Conservation (phyloP, 2,888 invertebrate species). For the Ornithoptera alexandrae region DNA sequence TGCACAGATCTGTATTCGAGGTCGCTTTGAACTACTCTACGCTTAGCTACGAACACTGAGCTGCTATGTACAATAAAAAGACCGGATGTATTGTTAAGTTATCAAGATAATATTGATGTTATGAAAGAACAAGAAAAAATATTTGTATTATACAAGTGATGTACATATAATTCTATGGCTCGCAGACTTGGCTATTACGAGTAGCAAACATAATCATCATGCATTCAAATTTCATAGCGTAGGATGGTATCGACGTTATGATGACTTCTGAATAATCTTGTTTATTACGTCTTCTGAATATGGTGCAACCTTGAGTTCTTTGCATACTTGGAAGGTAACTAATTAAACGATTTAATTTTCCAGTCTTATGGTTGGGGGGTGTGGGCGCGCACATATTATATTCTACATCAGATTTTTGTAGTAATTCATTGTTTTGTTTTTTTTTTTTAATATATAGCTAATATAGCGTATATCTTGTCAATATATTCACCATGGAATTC, state of each 20-base stretch:
- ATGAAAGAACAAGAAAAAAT: too few species aligned
- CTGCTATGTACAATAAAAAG: too few species aligned
- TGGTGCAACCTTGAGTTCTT: constrained; percentile 67
- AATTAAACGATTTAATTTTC: constrained; percentile 73
- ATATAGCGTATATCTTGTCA: too few species aligned
- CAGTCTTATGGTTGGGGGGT: constrained; percentile 40
- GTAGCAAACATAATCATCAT: constrained; percentile 41
- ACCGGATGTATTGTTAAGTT: too few species aligned
- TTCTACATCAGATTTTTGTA: too few species aligned
- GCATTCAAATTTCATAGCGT: constrained; percentile 61
- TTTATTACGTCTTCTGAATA: constrained; percentile 72
- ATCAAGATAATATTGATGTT: too few species aligned
- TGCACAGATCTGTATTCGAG: too few species aligned
- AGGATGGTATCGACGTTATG: constrained; percentile 66
- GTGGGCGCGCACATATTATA: constrained; percentile 52
- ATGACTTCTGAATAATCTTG: constrained; percentile 70
- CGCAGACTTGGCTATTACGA: constrained; percentile 31
- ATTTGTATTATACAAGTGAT: too few species aligned
- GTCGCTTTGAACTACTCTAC: too few species aligned
- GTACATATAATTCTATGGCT: constrained; percentile 24
- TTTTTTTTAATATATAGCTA: too few species aligned
- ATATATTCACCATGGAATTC: constrained; percentile 23
- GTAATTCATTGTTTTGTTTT: too few species aligned
- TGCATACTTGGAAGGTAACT: constrained; percentile 66
- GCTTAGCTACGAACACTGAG: too few species aligned